Conservation (phyloP, 2,797 vertebrate genomes). For the Pelobates cultripes region DNA sequence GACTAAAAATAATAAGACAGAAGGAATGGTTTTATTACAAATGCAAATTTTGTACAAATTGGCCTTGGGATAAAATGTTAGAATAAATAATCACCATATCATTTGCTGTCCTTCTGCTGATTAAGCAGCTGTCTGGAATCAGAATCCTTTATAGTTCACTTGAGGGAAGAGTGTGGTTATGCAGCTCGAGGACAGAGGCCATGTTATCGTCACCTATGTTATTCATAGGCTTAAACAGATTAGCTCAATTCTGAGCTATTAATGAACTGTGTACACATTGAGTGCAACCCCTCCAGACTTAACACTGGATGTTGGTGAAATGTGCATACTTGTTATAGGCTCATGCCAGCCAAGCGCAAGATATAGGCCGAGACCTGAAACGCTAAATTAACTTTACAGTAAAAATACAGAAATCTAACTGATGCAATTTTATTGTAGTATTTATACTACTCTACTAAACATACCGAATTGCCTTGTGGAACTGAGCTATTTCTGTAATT, state of each 20-base stretch:
- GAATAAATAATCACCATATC: constrained; percentile 24
- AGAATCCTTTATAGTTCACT: constrained; percentile 30
- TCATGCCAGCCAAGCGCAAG: neutral
- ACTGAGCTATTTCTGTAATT: too few species aligned
- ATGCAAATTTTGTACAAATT: constrained; percentile 15
- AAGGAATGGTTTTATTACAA: constrained; percentile 4
- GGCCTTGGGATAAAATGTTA: constrained; percentile 23
- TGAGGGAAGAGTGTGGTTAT: constrained; percentile 41
- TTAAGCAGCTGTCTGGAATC: constrained; percentile 51
- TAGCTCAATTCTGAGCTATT: constrained; percentile 37
- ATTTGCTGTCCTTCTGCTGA: constrained; percentile 37
- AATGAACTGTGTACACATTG: constrained; percentile 52
- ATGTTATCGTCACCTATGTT: constrained; percentile 49
- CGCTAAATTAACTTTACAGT: constrained; percentile 7
- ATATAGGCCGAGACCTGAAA: neutral
- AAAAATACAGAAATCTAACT: neutral
- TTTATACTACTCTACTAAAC: too few species aligned
- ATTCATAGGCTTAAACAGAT: constrained; percentile 50
- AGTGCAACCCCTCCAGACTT: constrained; percentile 17
- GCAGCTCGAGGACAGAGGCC: constrained; percentile 21
- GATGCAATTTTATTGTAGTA: too few species aligned
- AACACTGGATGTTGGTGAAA: constrained; percentile 4
- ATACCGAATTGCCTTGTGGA: too few species aligned
- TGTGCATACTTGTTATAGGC: neutral
- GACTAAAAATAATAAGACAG: constrained; percentile 1